Conservation (phyloP, 2,113 vertebrate genomes). For the Phylloscopus trochiloides region DNA sequence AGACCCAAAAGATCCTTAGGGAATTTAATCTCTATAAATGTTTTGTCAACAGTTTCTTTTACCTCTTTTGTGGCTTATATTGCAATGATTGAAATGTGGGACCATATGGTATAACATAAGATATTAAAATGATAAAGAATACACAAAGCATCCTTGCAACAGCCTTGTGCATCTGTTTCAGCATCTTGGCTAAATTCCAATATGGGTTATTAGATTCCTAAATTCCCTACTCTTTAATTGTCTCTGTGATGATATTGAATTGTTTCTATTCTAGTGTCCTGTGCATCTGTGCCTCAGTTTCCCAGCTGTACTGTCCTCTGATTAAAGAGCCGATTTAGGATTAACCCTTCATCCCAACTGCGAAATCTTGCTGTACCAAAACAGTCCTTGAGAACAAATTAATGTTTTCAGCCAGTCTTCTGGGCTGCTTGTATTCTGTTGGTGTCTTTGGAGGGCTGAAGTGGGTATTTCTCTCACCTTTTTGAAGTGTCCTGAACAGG, state of each 20-base stretch:
- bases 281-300: constrained; percentile 65
- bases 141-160: constrained; percentile 60
- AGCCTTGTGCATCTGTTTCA: constrained; percentile 64
- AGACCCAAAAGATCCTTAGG: constrained; percentile 9
- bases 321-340: constrained; percentile 23
- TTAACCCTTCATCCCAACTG: constrained; percentile 1
- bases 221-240: constrained; percentile 66
- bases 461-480: background rate
- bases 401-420: background rate
- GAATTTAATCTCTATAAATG: constrained; percentile 56
- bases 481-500: background rate
- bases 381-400: background rate
- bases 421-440: background rate
- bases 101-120: constrained; percentile 65
- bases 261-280: constrained; percentile 33
- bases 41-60: constrained; percentile 58
- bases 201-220: constrained; percentile 59
- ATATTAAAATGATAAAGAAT: constrained; percentile 70
- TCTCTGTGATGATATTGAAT: background rate
- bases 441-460: background rate
- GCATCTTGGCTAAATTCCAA: constrained; percentile 63
- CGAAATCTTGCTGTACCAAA: background rate
- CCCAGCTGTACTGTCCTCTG: constrained; percentile 31
- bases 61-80: constrained; percentile 60
- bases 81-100: constrained; percentile 58